These are phyloP conservation scores for Dreissena polymorpha DNA, from an alignment of 1,140 invertebrate genomes.

Conservation along the genomic window DNA sequence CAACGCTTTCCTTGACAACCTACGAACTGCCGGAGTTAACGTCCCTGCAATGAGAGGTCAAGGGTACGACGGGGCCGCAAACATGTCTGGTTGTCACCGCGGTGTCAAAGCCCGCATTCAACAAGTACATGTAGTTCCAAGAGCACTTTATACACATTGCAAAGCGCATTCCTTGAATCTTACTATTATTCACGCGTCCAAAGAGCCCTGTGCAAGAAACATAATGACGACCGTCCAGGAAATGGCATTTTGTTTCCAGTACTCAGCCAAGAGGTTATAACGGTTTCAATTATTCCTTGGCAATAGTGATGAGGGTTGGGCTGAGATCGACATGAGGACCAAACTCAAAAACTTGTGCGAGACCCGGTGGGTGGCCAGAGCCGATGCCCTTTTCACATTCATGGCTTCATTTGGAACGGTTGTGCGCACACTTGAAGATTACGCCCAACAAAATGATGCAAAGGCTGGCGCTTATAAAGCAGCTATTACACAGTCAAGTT, in stretches of 20 bases:
- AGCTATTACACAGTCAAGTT: conserved; percentile 26
- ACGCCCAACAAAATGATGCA: conserved; percentile 33
- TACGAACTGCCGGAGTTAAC: no score
- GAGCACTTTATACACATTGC: no score
- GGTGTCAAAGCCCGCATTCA: no score
- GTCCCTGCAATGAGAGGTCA: no score
- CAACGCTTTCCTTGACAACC: no score
- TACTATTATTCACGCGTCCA: background rate
- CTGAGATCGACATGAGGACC: conserved; percentile 27
- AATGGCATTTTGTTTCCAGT: conserved; percentile 36
- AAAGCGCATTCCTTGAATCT: no score
- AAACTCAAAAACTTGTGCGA: conserved; percentile 51
- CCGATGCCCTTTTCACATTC: conserved; percentile 42
- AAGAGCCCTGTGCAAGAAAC: conserved; percentile 26
- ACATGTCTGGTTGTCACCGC: no score
- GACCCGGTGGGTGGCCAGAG: conserved; percentile 35
- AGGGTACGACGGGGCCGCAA: no score
- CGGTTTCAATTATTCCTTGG: conserved; percentile 23
- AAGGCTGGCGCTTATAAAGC: conserved; percentile 26
- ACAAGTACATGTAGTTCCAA: no score
- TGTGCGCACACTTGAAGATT: conserved; percentile 31
- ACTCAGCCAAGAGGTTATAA: conserved; percentile 45
- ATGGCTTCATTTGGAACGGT: conserved; percentile 20
- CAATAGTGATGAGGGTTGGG: conserved; percentile 12
- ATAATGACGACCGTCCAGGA: conserved; percentile 38